Evolutionary conservation across 1,140 invertebrate species (phyloP).

Genomic region (Apocrypta bakeri): DNA sequence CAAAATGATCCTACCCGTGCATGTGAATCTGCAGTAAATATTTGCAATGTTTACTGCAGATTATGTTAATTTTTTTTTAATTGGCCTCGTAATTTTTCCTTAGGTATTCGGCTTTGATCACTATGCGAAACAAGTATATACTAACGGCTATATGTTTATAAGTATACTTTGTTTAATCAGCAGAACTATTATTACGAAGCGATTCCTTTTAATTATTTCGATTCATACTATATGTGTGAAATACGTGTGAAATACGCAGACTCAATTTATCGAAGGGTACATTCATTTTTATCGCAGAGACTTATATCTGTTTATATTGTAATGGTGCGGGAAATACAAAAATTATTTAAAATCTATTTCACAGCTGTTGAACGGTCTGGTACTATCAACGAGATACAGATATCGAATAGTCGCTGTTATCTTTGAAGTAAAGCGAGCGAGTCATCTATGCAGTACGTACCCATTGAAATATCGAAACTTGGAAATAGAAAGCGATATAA

Average conservation of each 20-base stretch:
- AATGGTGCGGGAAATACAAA: background rate
- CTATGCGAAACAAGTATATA: conserved; percentile 1
- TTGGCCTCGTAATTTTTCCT: conserved; percentile 53
- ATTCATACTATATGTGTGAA: no score
- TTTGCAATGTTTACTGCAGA: no score
- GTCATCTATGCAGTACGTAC: conserved; percentile 1
- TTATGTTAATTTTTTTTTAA: conserved; percentile 57
- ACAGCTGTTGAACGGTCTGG: background rate
- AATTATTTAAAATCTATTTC: background rate
- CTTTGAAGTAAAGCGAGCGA: background rate
- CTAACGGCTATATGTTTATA: no score
- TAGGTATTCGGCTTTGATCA: conserved; percentile 34
- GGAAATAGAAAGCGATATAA: background rate
- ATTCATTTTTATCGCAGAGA: no score
- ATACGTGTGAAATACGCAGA: no score
- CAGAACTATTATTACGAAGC: no score
- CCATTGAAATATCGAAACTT: background rate
- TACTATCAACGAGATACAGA: background rate
- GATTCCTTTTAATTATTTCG: no score
- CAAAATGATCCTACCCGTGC: conserved; percentile 44
- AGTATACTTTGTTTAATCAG: conserved; percentile 33
- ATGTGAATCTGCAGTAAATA: conserved; percentile 63
- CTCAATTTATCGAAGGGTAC: no score
- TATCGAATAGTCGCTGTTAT: no score
- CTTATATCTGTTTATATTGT: background rate